Conservation (phyloP, 2,113 vertebrate species). For the Oryctolagus cuniculus region DNA sequence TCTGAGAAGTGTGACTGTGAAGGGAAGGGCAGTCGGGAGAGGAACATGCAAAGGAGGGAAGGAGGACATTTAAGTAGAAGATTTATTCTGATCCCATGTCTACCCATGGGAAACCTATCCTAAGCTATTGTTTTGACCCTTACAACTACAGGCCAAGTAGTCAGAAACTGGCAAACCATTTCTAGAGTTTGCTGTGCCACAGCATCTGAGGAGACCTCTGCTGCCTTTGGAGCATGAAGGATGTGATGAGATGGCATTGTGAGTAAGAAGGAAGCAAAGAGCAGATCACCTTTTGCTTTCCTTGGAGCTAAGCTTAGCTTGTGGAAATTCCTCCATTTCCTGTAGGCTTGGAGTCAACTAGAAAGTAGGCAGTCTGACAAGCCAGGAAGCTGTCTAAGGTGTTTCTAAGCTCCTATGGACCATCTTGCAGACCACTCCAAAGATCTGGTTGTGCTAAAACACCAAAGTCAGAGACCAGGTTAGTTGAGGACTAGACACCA, state of each 20-base stretch:
- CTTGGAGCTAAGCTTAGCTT: background rate
- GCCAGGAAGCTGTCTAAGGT: background rate
- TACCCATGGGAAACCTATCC: background rate
- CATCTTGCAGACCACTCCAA: background rate
- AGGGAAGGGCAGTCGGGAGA: background rate
- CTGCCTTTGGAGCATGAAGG: background rate
- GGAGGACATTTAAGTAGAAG: background rate
- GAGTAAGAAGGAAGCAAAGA: background rate
- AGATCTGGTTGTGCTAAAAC: background rate
- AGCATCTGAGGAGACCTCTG: background rate
- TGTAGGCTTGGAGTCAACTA: background rate
- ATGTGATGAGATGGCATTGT: background rate
- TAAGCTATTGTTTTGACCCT: constrained; percentile 31
- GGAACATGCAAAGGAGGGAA: background rate
- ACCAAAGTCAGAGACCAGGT: background rate
- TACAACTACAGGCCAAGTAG: background rate
- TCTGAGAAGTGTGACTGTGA: background rate
- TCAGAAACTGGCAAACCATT: background rate
- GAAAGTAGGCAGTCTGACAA: background rate
- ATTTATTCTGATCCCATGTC: constrained; percentile 1
- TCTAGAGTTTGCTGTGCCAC: constrained; percentile 23
- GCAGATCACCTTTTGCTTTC: background rate
- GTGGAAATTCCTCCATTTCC: background rate
- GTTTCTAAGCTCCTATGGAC: background rate
- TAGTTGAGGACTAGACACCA: background rate